Evolutionary conservation across 2,888 invertebrate species (phyloP).

Genomic region (Deilephila porcellus): DNA sequence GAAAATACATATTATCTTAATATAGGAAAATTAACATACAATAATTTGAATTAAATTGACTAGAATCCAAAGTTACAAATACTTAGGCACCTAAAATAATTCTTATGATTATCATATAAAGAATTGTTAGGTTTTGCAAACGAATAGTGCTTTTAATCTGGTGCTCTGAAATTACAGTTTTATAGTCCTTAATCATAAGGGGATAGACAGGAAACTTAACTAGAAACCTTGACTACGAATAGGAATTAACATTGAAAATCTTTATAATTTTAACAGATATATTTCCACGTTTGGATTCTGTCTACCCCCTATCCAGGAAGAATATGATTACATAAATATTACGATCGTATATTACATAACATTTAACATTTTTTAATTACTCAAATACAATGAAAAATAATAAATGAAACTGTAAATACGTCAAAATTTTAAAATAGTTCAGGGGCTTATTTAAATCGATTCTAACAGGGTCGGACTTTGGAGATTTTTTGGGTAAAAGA

Average conservation of each 20-base stretch:
- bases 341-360: background rate
- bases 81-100: constrained; percentile 60
- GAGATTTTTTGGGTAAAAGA: background rate
- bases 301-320: background rate
- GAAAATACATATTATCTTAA: constrained; percentile 8
- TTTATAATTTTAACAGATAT: background rate
- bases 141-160: background rate
- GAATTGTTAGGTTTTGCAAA: background rate
- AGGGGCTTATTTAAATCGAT: background rate
- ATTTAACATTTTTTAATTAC: constrained; percentile 11
- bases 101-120: constrained; percentile 27
- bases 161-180: background rate
- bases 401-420: constrained; percentile 16
- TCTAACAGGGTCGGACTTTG: background rate
- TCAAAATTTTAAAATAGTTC: constrained; percentile 24
- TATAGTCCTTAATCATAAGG: background rate
- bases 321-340: background rate
- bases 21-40: constrained; percentile 35
- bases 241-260: background rate
- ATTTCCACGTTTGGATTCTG: background rate
- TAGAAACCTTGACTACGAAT: background rate
- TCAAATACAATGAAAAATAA: constrained; percentile 14
- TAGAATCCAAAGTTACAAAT: constrained; percentile 66
- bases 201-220: background rate
- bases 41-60: constrained; percentile 68